Conservation (phyloP, 2,797 vertebrate genomes). For the Pampus argenteus region DNA sequence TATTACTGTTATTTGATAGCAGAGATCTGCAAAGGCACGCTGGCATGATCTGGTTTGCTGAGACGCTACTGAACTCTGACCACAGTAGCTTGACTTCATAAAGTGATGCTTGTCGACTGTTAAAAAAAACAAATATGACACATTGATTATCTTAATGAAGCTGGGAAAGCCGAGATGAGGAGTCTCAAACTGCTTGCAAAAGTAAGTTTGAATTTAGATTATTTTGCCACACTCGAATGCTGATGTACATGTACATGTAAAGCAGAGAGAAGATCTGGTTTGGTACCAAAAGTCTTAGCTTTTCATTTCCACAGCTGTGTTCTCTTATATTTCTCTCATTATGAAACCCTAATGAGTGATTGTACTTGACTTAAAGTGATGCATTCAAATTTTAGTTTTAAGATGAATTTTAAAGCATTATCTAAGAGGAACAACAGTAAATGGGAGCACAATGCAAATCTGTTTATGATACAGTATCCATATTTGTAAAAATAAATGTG, state of each 20-base stretch:
- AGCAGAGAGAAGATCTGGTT: background rate
- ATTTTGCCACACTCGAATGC: too few relatives aligned
- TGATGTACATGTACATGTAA: too few relatives aligned
- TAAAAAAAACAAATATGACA: too few relatives aligned
- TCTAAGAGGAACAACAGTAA: background rate
- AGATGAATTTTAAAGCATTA: background rate
- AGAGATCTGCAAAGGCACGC: background rate
- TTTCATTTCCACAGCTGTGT: too few relatives aligned
- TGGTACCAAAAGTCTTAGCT: background rate
- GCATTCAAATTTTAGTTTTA: background rate
- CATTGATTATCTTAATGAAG: background rate
- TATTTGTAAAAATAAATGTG: conserved; percentile 22
- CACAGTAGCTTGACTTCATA: too few relatives aligned
- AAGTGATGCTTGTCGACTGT: too few relatives aligned
- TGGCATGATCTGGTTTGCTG: background rate
- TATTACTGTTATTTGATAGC: conserved; percentile 9
- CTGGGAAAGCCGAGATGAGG: background rate
- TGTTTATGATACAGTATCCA: background rate
- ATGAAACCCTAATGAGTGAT: background rate
- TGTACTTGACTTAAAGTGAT: background rate
- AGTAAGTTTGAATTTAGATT: too few relatives aligned
- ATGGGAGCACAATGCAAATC: background rate
- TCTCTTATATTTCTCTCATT: background rate
- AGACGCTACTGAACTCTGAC: background rate
- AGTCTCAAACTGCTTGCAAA: background rate